phyloP scores from a whole-genome alignment of 2,113 vertebrate genomes.

The Coracopsis vasa region DNA sequence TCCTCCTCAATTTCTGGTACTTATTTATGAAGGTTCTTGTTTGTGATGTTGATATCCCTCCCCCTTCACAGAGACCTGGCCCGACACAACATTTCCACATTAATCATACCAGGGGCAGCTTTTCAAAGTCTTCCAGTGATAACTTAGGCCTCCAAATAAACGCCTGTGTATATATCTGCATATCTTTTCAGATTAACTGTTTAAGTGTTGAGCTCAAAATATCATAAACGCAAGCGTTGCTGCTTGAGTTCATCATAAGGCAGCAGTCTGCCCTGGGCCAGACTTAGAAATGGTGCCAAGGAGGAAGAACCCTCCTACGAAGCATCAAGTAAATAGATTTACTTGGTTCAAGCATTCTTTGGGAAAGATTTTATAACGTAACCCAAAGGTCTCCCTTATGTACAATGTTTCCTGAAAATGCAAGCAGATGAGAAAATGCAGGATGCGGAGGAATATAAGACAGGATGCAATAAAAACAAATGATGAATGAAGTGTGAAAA shows the following conservation, averaged over 20 bases:
- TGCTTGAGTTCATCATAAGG: neutral
- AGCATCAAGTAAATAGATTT: neutral
- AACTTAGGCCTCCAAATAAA: neutral
- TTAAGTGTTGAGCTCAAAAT: neutral
- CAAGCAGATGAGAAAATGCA: slow-evolving; percentile 18
- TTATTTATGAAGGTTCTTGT: slow-evolving; percentile 12
- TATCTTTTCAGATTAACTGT: neutral
- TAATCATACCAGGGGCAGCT: neutral
- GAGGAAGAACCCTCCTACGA: neutral
- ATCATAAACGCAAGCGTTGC: accelerated
- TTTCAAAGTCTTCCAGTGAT: neutral
- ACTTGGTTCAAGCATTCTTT: neutral
- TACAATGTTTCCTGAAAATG: neutral
- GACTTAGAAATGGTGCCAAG: neutral
- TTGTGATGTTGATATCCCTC: neutral
- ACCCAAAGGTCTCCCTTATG: neutral
- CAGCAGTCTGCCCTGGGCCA: neutral
- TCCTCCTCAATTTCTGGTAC: neutral
- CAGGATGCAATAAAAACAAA: slow-evolving; percentile 32
- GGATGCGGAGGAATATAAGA: neutral
- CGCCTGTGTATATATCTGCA: no score
- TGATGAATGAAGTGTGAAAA: slow-evolving; percentile 20
- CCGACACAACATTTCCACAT: neutral
- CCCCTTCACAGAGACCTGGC: neutral
- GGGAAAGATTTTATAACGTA: neutral